These are phyloP conservation scores for Asbolus verrucosus DNA, from an alignment of 1,140 invertebrate genomes.

Conservation along the genomic window DNA sequence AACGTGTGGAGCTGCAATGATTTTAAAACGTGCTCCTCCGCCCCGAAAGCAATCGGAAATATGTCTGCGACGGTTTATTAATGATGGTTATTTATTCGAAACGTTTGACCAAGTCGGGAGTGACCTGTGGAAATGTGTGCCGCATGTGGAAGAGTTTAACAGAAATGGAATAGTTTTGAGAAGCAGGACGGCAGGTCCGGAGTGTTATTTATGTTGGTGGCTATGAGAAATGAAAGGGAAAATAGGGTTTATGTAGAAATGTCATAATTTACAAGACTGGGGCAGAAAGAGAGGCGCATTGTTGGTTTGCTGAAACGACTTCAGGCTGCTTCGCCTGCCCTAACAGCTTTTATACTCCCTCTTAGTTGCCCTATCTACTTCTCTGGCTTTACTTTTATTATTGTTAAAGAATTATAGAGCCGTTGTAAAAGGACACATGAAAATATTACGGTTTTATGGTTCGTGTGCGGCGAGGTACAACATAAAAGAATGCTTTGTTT, in stretches of 20 bases:
- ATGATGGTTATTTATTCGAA: slow-evolving; percentile 17
- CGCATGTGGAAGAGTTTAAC: not conserved
- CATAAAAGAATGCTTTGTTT: slow-evolving; percentile 5
- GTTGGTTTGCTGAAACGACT: slow-evolving; percentile 48
- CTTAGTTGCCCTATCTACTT: slow-evolving; percentile 40
- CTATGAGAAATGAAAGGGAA: slow-evolving; percentile 59
- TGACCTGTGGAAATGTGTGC: not conserved
- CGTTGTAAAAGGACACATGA: slow-evolving; percentile 33
- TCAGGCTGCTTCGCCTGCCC: slow-evolving; percentile 28
- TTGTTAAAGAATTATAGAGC: slow-evolving; percentile 44
- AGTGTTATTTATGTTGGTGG: slow-evolving; percentile 49
- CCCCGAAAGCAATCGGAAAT: slow-evolving; percentile 16
- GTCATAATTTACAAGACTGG: slow-evolving; percentile 57
- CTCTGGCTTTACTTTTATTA: slow-evolving; percentile 42
- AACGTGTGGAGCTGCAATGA: slow-evolving; percentile 6
- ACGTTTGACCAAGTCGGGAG: not conserved
- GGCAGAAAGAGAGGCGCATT: slow-evolving; percentile 43
- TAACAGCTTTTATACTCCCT: slow-evolving; percentile 46
- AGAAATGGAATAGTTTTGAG: slow-evolving; percentile 8
- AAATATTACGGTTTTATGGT: slow-evolving; percentile 28
- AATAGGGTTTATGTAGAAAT: slow-evolving; percentile 56
- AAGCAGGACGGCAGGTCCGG: slow-evolving; percentile 20
- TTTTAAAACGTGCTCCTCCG: slow-evolving; percentile 4
- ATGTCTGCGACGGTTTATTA: slow-evolving; percentile 8
- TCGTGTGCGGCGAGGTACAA: slow-evolving; percentile 14